Conservation (phyloP, 2,888 invertebrate species). For the Mimachlamys varia region DNA sequence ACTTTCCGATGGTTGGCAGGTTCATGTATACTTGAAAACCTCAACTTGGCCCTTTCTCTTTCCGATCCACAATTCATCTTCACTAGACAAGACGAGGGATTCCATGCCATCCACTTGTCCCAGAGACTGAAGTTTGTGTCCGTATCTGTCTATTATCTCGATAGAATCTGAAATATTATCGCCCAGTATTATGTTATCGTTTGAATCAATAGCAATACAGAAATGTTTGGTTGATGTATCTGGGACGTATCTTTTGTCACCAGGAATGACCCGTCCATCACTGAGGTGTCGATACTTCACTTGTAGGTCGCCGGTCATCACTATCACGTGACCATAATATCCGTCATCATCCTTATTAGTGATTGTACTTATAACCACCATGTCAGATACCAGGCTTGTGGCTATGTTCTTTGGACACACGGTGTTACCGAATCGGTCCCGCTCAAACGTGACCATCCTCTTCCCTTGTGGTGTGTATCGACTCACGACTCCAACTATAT, state of each 20-base stretch:
- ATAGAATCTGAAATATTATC: not conserved
- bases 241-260: not conserved
- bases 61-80: not conserved
- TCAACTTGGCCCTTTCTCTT: not conserved
- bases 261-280: not conserved
- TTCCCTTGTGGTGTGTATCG: slow-evolving; percentile 12
- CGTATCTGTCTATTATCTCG: not conserved
- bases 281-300: not conserved
- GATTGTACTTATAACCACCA: not conserved
- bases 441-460: slow-evolving; percentile 4
- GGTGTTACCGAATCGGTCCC: slow-evolving; percentile 3
- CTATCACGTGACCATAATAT: not conserved
- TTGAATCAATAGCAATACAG: not conserved
- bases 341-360: not conserved
- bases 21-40: not conserved
- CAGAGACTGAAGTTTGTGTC: not conserved
- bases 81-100: not conserved
- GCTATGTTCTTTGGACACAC: not conserved
- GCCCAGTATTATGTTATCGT: not conserved
- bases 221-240: not conserved
- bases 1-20: not conserved
- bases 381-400: not conserved
- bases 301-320: slow-evolving; percentile 1
- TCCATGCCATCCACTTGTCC: not conserved
- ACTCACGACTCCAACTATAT: not conserved